These are phyloP conservation scores for Clusia tigrina DNA, from an alignment of 2,888 invertebrate genomes.

Conservation along the genomic window DNA sequence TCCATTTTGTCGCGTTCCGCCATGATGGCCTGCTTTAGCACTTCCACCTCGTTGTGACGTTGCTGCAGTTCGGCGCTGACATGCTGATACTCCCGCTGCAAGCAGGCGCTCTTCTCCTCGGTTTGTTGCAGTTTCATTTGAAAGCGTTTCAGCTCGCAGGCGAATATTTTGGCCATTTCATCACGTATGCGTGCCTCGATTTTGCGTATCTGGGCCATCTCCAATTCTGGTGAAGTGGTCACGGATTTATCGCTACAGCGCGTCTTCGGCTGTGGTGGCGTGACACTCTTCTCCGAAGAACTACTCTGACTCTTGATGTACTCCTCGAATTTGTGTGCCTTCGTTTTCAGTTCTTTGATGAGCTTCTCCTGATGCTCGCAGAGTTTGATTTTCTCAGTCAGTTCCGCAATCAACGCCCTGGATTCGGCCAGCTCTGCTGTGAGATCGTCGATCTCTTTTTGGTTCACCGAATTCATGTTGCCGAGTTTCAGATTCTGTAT, in stretches of 20 bases:
- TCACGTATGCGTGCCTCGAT: slow-evolving; percentile 68
- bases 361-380: slow-evolving; percentile 70
- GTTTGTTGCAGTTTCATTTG: slow-evolving; percentile 62
- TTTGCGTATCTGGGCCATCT: slow-evolving; percentile 48
- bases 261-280: slow-evolving; percentile 10
- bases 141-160: slow-evolving; percentile 69
- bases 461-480: slow-evolving; percentile 49
- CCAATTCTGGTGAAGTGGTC: slow-evolving; percentile 61
- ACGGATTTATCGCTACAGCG: slow-evolving; percentile 48
- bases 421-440: slow-evolving; percentile 56
- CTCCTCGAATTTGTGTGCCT: slow-evolving; percentile 72
- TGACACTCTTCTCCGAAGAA: slow-evolving; percentile 43
- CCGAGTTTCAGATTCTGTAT: slow-evolving; percentile 57
- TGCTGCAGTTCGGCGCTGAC: slow-evolving; percentile 50
- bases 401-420: slow-evolving; percentile 51
- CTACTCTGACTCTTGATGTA: slow-evolving; percentile 69
- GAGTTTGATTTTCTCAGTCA: slow-evolving; percentile 60
- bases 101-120: slow-evolving; percentile 46
- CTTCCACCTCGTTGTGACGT: slow-evolving; percentile 56
- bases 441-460: slow-evolving; percentile 53
- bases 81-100: slow-evolving; percentile 54
- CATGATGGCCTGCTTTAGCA: slow-evolving; percentile 61
- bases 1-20: slow-evolving; percentile 59
- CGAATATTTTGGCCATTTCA: slow-evolving; percentile 74
- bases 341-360: slow-evolving; percentile 70